A percentile compares a stretch with the other conserved stretches of the same genome.
Conservation (phyloP, 1,140 invertebrate genomes). For the Phocides pigmalion region DNA sequence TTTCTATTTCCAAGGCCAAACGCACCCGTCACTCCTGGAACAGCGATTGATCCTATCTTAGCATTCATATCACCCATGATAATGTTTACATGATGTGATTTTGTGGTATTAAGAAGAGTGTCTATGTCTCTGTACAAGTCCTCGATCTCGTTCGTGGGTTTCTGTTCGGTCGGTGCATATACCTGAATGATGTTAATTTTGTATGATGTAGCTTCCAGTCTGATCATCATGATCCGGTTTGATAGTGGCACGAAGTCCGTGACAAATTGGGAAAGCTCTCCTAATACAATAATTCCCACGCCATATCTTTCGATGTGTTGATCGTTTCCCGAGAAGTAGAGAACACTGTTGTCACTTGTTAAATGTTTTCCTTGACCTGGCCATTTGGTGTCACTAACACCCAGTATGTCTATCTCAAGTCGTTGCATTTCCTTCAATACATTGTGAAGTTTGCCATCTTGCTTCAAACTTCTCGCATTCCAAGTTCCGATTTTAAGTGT, state of each 20-base stretch:
- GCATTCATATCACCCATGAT: not conserved
- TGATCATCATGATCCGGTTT: conserved; percentile 2
- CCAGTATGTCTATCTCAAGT: too few species aligned
- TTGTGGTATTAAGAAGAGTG: not conserved
- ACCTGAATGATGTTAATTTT: conserved; percentile 1
- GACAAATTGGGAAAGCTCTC: not conserved
- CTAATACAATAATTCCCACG: too few species aligned
- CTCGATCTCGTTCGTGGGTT: conserved; percentile 7
- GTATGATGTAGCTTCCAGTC: conserved; percentile 1
- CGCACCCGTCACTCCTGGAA: not conserved
- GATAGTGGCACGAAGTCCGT: not conserved
- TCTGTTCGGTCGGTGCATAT: conserved; percentile 2
- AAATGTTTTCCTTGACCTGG: too few species aligned
- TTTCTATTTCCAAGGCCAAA: conserved; percentile 46
- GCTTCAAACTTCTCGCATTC: not conserved
- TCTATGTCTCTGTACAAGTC: conserved; percentile 4
- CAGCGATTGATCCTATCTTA: not conserved
- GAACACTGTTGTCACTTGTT: too few species aligned
- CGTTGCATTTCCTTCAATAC: too few species aligned
- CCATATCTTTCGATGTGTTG: too few species aligned
- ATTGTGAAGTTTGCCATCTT: too few species aligned
- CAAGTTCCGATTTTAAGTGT: not conserved
- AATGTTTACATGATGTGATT: not conserved
- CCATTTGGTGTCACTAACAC: too few species aligned
- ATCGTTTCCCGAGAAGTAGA: too few species aligned